Evolutionary conservation across 2,113 vertebrate species (phyloP), one percentile per base, ranked within the genome.

Genomic region (Atractosteus spatula): DNA sequence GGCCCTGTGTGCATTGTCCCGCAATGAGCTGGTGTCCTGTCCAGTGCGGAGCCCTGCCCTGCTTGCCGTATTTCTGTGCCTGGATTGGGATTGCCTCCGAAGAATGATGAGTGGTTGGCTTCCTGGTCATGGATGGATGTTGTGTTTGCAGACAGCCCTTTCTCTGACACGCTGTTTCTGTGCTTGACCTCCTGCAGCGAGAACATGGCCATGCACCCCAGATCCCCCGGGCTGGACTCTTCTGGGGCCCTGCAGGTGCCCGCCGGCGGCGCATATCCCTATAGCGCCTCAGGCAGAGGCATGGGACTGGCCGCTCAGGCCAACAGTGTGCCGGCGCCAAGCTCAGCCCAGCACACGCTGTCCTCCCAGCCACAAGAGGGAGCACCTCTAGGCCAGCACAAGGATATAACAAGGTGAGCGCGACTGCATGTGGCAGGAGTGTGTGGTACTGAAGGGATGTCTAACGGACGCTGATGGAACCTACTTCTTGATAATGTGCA

Each of bases 201-300:
- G 64, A 79, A 72, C 8, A 59, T 77, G 17, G 79, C 77, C 51
- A 61, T 45, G 7, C 83, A 73, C 77, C 80, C 72, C 66, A 74
- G 74, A n/a, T 72, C 76, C 13, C 16, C 89, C 81, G 90, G 90
- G 83, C 88, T 86, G 88, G 84, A 84, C 85, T 79, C 80, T 63
- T 83, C 81, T 69, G 78, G 83, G 6, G 70, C 80, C 47, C 81
- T 79, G 64, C 82, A 81, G 3, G 72, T 74, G 43, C 82, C 76
- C 57, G 78, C 81, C 78, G 72, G 75, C 76, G 83, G 77, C 8
- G 80, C 69, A 42, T 57, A 81, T 62, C 74, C 84, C 56, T 12
- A 1, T 11, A 51, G 70, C 65, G 55, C 66, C 67, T 11, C 41
- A n/a, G 47, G 47, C 47, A 10, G 47, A 5, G 5, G 5, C 47